phyloP scores from a whole-genome alignment of 1,140 invertebrate species.

The Heliconius hewitsoni region DNA sequence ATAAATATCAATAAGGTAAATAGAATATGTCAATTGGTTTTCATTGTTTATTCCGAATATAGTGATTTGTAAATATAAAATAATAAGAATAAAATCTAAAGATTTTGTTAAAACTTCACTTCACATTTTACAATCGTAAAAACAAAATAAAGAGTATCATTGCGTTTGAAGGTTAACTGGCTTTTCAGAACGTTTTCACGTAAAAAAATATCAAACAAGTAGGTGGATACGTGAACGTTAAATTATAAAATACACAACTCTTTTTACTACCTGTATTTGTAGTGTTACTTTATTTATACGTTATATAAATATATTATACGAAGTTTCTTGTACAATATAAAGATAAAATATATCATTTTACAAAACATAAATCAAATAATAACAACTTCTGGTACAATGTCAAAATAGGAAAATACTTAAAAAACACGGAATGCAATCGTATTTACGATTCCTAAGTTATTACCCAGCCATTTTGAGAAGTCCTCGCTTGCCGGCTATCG shows the following conservation, averaged over 20 bases:
- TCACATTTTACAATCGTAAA: slow-evolving; percentile 3
- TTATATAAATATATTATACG: background rate
- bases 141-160: slow-evolving; percentile 8
- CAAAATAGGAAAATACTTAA: background rate
- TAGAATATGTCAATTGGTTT: no score
- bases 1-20: no score
- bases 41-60: no score
- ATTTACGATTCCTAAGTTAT: slow-evolving; percentile 39
- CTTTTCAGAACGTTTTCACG: slow-evolving; percentile 3
- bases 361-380: background rate
- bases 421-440: background rate
- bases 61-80: background rate
- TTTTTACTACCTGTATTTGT: slow-evolving; percentile 14
- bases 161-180: slow-evolving; percentile 3
- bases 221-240: background rate
- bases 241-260: background rate
- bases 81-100: background rate
- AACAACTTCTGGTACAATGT: background rate
- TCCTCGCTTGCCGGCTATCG: slow-evolving; percentile 51
- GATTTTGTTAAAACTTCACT: background rate
- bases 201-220: background rate
- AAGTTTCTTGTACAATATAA: background rate
- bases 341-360: background rate
- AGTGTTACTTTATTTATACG: background rate
- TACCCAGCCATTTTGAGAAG: slow-evolving; percentile 68